A percentile compares a stretch with the other conserved stretches of the same genome.
Conservation (phyloP, 1,140 invertebrate genomes). For the Melipona quadrifasciata region DNA sequence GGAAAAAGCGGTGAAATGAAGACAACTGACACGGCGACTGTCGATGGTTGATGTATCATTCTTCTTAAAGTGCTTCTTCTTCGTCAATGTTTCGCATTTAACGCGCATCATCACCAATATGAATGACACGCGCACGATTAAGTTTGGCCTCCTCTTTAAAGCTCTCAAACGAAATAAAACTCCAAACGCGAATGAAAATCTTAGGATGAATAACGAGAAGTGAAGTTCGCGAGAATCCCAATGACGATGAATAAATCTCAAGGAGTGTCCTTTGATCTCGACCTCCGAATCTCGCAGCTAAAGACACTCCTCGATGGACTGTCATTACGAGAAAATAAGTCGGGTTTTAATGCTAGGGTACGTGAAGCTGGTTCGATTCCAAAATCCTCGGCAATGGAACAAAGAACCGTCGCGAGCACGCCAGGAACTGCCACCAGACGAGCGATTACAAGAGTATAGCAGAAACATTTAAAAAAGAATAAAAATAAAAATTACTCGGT, state of each 20-base stretch:
- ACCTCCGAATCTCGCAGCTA: neutral
- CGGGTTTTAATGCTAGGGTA: conserved; percentile 66
- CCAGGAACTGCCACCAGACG: too few relatives aligned
- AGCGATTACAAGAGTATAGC: neutral
- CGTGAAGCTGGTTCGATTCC: conserved; percentile 55
- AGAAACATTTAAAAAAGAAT: neutral
- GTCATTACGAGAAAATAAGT: conserved; percentile 72
- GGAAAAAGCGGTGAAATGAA: conserved; percentile 52
- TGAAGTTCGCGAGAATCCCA: neutral
- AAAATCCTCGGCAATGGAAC: conserved; percentile 55
- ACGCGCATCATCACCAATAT: neutral
- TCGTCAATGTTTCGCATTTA: neutral
- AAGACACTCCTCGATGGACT: conserved; percentile 37
- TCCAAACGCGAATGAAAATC: neutral
- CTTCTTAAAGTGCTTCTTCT: conserved; percentile 6
- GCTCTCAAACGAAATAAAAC: neutral
- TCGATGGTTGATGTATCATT: conserved; percentile 57
- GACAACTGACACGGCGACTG: conserved; percentile 40
- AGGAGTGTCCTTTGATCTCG: conserved; percentile 30
- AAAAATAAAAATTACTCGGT: neutral
- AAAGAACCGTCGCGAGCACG: conserved; percentile 23
- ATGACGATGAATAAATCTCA: neutral
- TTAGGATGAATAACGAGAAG: neutral
- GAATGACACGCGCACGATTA: neutral
- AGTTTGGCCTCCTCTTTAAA: too few relatives aligned